These are phyloP conservation scores for Arctocebus calabarensis DNA, from an alignment of 2,797 vertebrate genomes.

Conservation along the genomic window DNA sequence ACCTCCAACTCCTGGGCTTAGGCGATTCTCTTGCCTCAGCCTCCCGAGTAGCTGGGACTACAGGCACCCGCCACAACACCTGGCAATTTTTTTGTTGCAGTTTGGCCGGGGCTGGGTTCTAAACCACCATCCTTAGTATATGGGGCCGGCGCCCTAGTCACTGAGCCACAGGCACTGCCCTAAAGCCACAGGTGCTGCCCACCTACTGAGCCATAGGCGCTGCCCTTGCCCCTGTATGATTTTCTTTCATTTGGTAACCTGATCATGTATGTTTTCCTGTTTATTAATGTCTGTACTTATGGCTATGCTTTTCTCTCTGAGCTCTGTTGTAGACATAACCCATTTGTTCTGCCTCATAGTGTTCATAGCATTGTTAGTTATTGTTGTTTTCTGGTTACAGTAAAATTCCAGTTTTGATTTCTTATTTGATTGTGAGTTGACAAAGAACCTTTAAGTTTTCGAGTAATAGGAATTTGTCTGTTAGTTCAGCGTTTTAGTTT, in stretches of 20 bases:
- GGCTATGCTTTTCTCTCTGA: neutral
- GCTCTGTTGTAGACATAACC: neutral
- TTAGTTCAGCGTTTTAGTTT: neutral
- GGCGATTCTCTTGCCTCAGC: too few relatives aligned
- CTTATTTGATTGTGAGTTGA: neutral
- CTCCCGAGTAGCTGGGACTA: too few relatives aligned
- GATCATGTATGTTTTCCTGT: neutral
- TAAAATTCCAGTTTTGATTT: constrained; percentile 26
- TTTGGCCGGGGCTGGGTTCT: too few relatives aligned
- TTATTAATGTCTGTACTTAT: neutral
- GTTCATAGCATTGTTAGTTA: neutral
- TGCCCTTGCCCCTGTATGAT: neutral
- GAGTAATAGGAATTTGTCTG: neutral
- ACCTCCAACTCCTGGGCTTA: too few relatives aligned
- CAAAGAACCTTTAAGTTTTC: neutral
- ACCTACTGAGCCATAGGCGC: too few relatives aligned
- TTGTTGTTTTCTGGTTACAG: neutral
- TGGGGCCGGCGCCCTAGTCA: too few relatives aligned
- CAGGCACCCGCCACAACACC: too few relatives aligned
- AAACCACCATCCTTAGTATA: too few relatives aligned
- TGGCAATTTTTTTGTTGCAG: too few relatives aligned
- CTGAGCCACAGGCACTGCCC: too few relatives aligned
- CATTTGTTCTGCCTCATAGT: neutral
- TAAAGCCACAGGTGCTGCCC: too few relatives aligned
- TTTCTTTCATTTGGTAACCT: neutral